Evolutionary conservation across 2,113 vertebrate species (phyloP), one percentile per base, ranked within the genome.

Genomic region (Trematomus loennbergii): DNA sequence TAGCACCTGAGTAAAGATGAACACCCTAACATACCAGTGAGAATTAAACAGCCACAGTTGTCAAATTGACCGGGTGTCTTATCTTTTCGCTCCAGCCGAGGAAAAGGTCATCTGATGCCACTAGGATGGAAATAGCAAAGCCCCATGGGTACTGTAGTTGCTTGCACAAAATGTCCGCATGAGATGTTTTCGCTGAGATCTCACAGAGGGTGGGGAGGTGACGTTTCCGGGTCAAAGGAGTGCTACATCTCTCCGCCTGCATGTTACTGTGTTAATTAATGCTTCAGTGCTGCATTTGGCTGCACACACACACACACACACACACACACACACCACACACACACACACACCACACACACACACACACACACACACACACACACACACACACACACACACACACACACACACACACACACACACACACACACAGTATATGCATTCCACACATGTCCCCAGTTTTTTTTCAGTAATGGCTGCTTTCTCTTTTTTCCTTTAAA

Each of bases 181-280:
- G 29, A 71, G 45, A 79, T 59, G 65, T 69, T 66, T 22, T 20
- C 71, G 36, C 20, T 1, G 69, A 84, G 80, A 58, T 72, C 59
- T 79, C 70, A 68, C 67, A 50, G 43, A 45, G 18, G 52, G 29
- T 3, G 70, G 48, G 65, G 74, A 82, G 84, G 91, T 72, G 80
- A 53, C 9, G 48, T 80, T 79, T 83, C 49, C 46, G 9, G 81
- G 81, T 84, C 75, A 87, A 82, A 87, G 65, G 84, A 92, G 88
- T 40, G n/a, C 88, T 86, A 75, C 73, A 83, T 72, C 84, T 65
- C 83, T 88, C 70, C 3, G 45, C 58, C 81, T 72, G 73, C 70
- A 70, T 50, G 59, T 72, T 76, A 75, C 64, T n/a, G 73, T 82
- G 83, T 87, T 89, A 84, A 87, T 89, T 85, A 89, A 83, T 62